Evolutionary conservation across 2,113 vertebrate genomes (phyloP), one percentile per base, ranked within the genome.

Genomic region (Maccullochella peelii): DNA sequence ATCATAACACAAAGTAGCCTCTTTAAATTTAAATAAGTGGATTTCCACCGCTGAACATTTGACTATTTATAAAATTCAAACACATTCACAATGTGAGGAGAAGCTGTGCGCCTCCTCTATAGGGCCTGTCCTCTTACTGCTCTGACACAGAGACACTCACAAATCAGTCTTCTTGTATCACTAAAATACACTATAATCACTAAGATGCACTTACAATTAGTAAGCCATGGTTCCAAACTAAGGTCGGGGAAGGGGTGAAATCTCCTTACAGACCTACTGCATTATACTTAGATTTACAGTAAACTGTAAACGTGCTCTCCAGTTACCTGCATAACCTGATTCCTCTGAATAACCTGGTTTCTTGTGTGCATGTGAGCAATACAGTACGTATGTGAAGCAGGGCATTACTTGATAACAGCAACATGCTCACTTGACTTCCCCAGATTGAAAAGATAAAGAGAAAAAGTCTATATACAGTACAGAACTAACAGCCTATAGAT

Each of bases 321-420:
- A 44, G 0, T 55, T 55, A 30, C 20, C 16, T 77, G 49, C 9
- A 1, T 27, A 54, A 55, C 7, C 55, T 33, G 16, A 65, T 80
- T 73, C 14, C 12, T n/a, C 8, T 54, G 12, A 62, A 23, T 71
- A 79, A 62, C 23, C 67, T 73, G 69, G 12, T 65, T 44, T 65
- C 5, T 9, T 25, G 38, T 36, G 20, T n/a, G 38, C 25, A 33
- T n/a, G 73, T 75, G 15, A 47, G 14, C 9, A n/a, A n/a, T n/a
- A n/a, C n/a, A n/a, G 27, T 38, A n/a, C n/a, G 5, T 61, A 11
- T 50, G 25, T n/a, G 15, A 68, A 68, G 73, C 25, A 27, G 27
- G 21, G 5, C 66, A 38, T n/a, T 55, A 1, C 25, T 38, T 47
- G 15, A 77, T 49, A 27, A 77, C 23, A 23, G 63, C 38, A 68